Percentiles rank a stretch among this genome's conserved stretches.
Conservation (phyloP, 2,888 invertebrate genomes). For the Siphlonurus alternatus region DNA sequence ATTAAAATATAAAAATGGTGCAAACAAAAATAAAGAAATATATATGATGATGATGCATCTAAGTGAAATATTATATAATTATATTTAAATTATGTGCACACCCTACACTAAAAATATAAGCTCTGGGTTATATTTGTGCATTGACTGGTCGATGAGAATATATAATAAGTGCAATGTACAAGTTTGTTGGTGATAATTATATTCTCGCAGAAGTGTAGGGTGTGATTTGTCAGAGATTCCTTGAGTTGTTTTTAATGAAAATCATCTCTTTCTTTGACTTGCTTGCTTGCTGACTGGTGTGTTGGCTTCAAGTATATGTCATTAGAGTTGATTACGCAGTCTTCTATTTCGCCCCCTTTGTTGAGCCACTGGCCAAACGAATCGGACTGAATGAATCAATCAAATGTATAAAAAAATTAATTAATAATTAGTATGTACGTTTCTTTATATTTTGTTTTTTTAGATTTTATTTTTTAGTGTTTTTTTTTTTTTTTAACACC, state of each 20-base stretch:
- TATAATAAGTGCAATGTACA: not conserved
- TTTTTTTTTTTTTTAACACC: not conserved
- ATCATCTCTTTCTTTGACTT: too few relatives aligned
- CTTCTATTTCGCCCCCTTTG: not conserved
- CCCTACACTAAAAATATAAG: not conserved
- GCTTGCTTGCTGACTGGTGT: too few relatives aligned
- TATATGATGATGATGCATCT: not conserved
- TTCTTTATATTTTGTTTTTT: too few relatives aligned
- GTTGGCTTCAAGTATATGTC: too few relatives aligned
- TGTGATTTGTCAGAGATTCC: too few relatives aligned
- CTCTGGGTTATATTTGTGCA: not conserved
- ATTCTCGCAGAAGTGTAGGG: too few relatives aligned
- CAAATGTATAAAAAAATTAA: not conserved
- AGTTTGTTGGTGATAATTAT: too few relatives aligned
- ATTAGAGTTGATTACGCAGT: too few relatives aligned
- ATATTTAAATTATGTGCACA: not conserved
- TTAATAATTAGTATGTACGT: not conserved
- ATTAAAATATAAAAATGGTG: not conserved
- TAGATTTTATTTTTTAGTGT: not conserved
- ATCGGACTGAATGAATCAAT: conserved; percentile 3
- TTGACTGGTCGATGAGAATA: not conserved
- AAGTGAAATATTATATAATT: not conserved
- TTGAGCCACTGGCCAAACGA: not conserved
- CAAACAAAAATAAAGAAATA: not conserved
- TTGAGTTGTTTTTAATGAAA: too few relatives aligned